phyloP scores from a whole-genome alignment of 2,888 invertebrate genomes.

The Tryphoninae sp. region DNA sequence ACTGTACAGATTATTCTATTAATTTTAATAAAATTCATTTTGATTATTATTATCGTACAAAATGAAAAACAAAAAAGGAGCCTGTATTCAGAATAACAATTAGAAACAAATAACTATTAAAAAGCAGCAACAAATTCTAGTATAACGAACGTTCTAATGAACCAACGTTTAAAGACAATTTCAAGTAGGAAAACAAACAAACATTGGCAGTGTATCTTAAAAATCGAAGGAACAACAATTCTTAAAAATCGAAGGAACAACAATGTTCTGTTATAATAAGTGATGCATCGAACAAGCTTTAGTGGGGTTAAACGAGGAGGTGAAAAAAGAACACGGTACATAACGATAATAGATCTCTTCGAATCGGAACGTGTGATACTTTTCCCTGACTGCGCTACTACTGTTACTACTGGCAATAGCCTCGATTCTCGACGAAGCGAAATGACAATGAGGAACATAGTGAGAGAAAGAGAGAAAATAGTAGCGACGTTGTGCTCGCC shows the following conservation, averaged over 20 bases:
- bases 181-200: no score
- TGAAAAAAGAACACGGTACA: conserved; percentile 4
- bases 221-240: neutral
- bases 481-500: conserved; percentile 27
- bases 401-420: conserved; percentile 40
- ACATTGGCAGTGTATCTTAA: no score
- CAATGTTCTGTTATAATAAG: neutral
- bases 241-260: neutral
- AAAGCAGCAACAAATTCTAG: no score
- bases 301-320: conserved; percentile 12
- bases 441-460: conserved; percentile 54
- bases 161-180: no score
- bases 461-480: conserved; percentile 20
- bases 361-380: conserved; percentile 59
- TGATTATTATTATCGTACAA: no score
- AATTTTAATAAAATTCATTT: no score
- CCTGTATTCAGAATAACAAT: no score
- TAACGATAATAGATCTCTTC: conserved; percentile 45
- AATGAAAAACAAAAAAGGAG: no score
- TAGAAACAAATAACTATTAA: no score
- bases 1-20: no score
- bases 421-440: conserved; percentile 55
- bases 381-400: conserved; percentile 28
- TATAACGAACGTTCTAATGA: no score
- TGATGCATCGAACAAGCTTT: neutral